Evolutionary conservation across 2,797 vertebrate species (phyloP).

Genomic region (Iguana delicatissima): DNA sequence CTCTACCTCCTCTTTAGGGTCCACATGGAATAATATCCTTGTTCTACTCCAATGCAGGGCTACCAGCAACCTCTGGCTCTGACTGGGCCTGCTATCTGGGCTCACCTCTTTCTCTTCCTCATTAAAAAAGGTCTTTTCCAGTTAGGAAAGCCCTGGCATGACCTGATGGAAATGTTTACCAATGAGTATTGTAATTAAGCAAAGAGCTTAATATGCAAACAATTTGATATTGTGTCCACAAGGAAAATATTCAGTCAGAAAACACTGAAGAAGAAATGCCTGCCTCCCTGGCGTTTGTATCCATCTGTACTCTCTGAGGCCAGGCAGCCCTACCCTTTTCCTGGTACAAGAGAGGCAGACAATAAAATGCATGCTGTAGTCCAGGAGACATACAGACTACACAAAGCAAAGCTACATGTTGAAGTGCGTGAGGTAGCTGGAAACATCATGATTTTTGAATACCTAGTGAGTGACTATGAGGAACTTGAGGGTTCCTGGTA

Average conservation of each 20-base stretch:
- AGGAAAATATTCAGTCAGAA: constrained; percentile 2
- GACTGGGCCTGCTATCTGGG: too few species aligned
- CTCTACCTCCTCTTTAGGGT: too few species aligned
- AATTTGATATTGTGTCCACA: not conserved
- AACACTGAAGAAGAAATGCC: not conserved
- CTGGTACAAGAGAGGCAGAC: not conserved
- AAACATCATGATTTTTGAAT: not conserved
- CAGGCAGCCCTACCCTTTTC: not conserved
- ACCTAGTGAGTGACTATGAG: not conserved
- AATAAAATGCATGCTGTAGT: not conserved
- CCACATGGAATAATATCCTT: too few species aligned
- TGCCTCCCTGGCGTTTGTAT: not conserved
- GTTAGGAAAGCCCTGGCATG: not conserved
- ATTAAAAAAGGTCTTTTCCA: too few species aligned
- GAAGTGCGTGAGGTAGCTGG: not conserved
- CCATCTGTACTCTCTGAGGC: not conserved
- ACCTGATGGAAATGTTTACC: not conserved
- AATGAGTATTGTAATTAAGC: not conserved
- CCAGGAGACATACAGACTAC: not conserved
- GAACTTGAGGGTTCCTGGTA: not conserved
- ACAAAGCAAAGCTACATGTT: not conserved
- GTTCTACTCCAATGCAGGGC: too few species aligned
- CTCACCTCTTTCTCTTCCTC: too few species aligned
- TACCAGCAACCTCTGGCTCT: too few species aligned
- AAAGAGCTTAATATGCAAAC: not conserved